Evolutionary conservation across 1,140 invertebrate species (phyloP).

Genomic region (Heliconius himera): DNA sequence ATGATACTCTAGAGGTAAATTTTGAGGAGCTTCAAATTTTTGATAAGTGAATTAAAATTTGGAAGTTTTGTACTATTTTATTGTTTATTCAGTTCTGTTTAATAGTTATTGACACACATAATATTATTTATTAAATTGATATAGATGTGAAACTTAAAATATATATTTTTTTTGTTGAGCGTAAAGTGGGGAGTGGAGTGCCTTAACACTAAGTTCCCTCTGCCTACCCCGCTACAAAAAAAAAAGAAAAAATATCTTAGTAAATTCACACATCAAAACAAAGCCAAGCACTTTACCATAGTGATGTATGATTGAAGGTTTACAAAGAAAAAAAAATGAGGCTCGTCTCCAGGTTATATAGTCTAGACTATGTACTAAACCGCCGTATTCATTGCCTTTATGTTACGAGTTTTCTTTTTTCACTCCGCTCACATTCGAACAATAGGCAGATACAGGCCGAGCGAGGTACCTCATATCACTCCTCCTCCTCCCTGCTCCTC

Average conservation of each 20-base stretch:
- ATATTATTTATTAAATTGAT: neutral
- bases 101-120: neutral
- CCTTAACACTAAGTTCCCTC: too few relatives aligned
- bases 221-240: too few relatives aligned
- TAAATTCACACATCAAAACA: neutral
- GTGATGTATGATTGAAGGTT: slow-evolving; percentile 18
- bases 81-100: neutral
- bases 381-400: slow-evolving; percentile 36
- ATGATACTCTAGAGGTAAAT: slow-evolving; percentile 36
- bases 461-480: slow-evolving; percentile 37
- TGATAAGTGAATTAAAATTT: slow-evolving; percentile 24
- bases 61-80: neutral
- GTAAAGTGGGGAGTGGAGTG: too few relatives aligned
- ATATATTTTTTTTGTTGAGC: too few relatives aligned
- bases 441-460: slow-evolving; percentile 36
- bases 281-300: neutral
- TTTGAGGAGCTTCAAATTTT: slow-evolving; percentile 33
- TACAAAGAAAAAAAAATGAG: slow-evolving; percentile 23
- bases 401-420: slow-evolving; percentile 35
- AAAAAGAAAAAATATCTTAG: neutral
- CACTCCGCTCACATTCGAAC: slow-evolving; percentile 36
- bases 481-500: neutral
- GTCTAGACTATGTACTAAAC: slow-evolving; percentile 34
- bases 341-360: slow-evolving; percentile 24
- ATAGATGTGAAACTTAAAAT: too few relatives aligned